phyloP scores from a whole-genome alignment of 2,113 vertebrate species.

The Balaeniceps rex region DNA sequence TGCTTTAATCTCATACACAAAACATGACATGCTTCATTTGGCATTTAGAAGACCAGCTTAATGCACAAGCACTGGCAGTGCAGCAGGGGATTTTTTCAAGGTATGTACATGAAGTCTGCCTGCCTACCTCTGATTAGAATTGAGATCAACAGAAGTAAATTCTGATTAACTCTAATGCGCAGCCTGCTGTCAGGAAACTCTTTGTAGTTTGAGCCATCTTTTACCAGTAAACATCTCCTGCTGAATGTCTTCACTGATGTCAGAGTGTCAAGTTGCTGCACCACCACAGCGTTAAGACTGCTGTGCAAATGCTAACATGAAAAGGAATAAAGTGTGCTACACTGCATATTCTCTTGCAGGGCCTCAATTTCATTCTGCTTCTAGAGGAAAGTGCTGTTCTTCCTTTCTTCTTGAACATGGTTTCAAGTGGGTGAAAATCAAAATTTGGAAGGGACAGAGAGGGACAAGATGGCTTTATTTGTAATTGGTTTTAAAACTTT shows the following conservation, averaged over 20 bases:
- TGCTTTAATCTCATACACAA: conserved; percentile 9
- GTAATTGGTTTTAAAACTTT: background rate
- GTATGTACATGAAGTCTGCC: background rate
- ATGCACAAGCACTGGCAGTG: background rate
- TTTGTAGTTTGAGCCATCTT: background rate
- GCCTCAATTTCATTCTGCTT: background rate
- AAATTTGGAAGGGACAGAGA: background rate
- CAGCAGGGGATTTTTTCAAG: conserved; percentile 22
- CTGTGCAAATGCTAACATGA: background rate
- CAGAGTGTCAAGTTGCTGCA: background rate
- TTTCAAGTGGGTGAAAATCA: background rate
- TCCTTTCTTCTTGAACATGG: background rate
- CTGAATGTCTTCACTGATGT: background rate
- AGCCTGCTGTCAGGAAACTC: conserved; percentile 29
- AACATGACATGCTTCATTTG: background rate
- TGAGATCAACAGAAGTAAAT: conserved; percentile 30
- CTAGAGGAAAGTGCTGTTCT: background rate
- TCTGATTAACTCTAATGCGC: conserved; percentile 17
- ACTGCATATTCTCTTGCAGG: background rate
- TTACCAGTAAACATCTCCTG: conserved; percentile 6
- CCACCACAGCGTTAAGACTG: background rate
- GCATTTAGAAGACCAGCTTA: background rate
- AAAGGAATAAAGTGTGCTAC: background rate
- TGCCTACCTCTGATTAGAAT: conserved; percentile 43
- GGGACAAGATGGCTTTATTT: background rate